Conservation (phyloP, 2,888 invertebrate species). For the Lacanobia wlatinum region DNA sequence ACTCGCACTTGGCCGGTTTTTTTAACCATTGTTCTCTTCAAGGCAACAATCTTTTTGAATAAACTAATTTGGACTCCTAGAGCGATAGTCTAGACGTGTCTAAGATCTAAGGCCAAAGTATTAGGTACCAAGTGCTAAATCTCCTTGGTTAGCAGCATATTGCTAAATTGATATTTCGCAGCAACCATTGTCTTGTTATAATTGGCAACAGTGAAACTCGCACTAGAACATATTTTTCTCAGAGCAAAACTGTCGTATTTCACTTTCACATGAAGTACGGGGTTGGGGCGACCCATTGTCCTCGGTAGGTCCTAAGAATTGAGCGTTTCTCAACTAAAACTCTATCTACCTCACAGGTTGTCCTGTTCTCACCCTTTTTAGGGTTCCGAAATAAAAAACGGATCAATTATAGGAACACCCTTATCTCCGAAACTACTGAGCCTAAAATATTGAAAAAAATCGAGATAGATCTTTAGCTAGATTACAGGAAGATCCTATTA, state of each 20-base stretch:
- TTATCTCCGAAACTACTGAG: no score
- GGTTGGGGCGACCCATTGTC: no score
- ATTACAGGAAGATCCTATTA: no score
- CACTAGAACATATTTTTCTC: not conserved
- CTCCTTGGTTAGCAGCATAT: not conserved
- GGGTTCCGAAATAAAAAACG: no score
- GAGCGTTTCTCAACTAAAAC: no score
- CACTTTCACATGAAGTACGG: not conserved
- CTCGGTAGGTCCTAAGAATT: no score
- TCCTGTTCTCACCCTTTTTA: no score
- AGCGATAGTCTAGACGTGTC: conserved; percentile 11
- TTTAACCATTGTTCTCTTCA: conserved; percentile 11
- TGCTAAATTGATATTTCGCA: conserved; percentile 4
- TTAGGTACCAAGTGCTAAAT: not conserved
- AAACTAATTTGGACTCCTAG: not conserved
- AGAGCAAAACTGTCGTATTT: not conserved
- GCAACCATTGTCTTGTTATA: not conserved
- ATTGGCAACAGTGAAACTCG: conserved; percentile 3
- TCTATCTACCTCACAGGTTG: no score
- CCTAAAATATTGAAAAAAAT: no score
- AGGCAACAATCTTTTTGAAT: not conserved
- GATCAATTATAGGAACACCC: no score
- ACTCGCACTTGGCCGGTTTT: no score
- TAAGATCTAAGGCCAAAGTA: not conserved
- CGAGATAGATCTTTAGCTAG: no score